phyloP scores from a whole-genome alignment of 2,888 invertebrate genomes.

The Lithodes maja region DNA sequence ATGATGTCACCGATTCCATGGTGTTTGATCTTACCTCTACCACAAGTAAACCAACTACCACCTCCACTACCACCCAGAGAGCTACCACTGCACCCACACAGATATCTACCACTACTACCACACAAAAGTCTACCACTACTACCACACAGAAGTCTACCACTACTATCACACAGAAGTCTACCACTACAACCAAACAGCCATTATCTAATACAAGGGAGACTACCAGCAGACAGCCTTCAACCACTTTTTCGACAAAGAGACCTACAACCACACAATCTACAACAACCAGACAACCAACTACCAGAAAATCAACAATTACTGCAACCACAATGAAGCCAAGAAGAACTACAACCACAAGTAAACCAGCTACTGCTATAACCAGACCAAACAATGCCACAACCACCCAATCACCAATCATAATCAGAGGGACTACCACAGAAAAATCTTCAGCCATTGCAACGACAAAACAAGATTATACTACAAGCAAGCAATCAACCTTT shows the following conservation, averaged over 20 bases:
- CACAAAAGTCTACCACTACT: not conserved
- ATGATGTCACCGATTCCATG: conserved; percentile 34
- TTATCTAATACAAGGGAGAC: too few species aligned
- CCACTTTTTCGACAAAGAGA: not conserved
- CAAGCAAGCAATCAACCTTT: not conserved
- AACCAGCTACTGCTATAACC: not conserved
- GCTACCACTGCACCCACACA: not conserved
- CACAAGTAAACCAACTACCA: not conserved
- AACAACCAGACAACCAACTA: not conserved
- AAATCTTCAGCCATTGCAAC: not conserved
- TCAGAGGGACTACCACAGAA: not conserved
- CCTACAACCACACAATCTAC: not conserved
- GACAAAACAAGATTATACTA: not conserved
- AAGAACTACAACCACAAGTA: not conserved
- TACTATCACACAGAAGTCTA: not conserved
- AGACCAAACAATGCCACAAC: not conserved
- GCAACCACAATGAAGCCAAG: not conserved
- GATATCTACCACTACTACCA: not conserved
- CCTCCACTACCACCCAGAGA: not conserved
- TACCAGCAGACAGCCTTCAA: not conserved
- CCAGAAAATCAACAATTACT: not conserved
- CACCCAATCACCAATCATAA: not conserved
- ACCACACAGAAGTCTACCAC: not conserved
- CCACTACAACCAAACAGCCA: not conserved
- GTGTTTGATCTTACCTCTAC: not conserved